A percentile compares a stretch with the other conserved stretches of the same genome.
These are phyloP conservation scores for Xestia rhomboidea DNA, from an alignment of 2,888 invertebrate genomes.

Conservation along the genomic window DNA sequence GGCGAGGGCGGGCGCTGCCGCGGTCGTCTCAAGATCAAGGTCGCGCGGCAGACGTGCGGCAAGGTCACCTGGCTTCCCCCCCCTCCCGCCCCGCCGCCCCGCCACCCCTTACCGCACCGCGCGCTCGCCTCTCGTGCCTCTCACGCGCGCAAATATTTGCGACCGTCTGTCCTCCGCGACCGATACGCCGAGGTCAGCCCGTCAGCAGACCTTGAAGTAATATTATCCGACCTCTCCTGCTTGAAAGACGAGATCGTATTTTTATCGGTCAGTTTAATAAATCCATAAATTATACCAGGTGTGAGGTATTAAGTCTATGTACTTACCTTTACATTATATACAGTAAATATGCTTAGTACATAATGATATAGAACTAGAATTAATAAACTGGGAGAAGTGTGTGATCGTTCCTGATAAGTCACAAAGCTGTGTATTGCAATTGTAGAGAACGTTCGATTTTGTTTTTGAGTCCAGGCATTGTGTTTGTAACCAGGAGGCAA, in stretches of 20 bases:
- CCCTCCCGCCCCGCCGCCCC: conserved; percentile 59
- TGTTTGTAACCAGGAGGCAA: not conserved
- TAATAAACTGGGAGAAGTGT: not conserved
- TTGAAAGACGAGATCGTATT: conserved; percentile 83
- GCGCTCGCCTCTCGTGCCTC: conserved; percentile 75
- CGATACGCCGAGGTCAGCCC: conserved; percentile 90
- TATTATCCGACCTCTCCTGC: conserved; percentile 87
- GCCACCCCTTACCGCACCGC: conserved; percentile 65
- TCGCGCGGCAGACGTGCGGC: conserved; percentile 87
- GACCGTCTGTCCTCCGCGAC: conserved; percentile 90
- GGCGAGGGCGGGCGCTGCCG: conserved; percentile 76
- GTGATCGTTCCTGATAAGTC: not conserved
- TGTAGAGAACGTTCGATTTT: not conserved
- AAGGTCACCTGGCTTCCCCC: conserved; percentile 83
- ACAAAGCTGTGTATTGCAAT: not conserved
- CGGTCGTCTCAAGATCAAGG: conserved; percentile 91
- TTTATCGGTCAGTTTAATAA: conserved; percentile 79
- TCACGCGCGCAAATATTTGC: conserved; percentile 89
- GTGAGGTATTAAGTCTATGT: conserved; percentile 33
- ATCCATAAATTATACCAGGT: conserved; percentile 55
- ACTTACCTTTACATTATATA: conserved; percentile 28
- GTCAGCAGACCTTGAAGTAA: conserved; percentile 89
- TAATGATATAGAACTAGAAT: not conserved
- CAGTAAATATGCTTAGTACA: conserved; percentile 17
- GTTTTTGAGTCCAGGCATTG: not conserved